Conservation (phyloP, 1,140 invertebrate genomes). For the Bicyclus anynana region DNA sequence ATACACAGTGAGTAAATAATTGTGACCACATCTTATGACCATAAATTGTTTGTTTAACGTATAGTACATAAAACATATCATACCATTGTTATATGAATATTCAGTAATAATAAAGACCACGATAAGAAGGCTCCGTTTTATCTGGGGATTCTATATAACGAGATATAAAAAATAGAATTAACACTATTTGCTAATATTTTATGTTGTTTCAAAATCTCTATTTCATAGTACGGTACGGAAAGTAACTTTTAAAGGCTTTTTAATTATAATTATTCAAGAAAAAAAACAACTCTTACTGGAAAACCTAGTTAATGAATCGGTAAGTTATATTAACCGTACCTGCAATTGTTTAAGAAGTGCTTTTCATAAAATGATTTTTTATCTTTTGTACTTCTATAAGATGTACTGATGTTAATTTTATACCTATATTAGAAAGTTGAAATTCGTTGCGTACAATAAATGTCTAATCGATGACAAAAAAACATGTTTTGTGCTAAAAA, state of each 20-base stretch:
- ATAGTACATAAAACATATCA: slow-evolving; percentile 75
- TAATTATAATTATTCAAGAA: too few relatives aligned
- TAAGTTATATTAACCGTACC: neutral
- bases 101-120: slow-evolving; percentile 19
- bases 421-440: neutral
- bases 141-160: neutral
- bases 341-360: neutral
- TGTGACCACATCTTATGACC: slow-evolving; percentile 52
- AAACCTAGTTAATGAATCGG: too few relatives aligned
- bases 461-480: neutral
- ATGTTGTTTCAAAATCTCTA: neutral
- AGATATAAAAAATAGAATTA: neutral
- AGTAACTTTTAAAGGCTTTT: too few relatives aligned
- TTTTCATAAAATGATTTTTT: neutral
- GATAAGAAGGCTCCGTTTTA: slow-evolving; percentile 2
- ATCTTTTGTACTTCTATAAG: neutral
- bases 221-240: too few relatives aligned
- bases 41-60: slow-evolving; percentile 46
- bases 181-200: neutral
- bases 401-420: neutral
- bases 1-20: slow-evolving; percentile 45
- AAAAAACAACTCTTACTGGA: too few relatives aligned
- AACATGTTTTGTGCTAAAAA: neutral
- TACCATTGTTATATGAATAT: slow-evolving; percentile 39
- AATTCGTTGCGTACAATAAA: neutral